Percentiles rank a stretch among this genome's conserved stretches.
Evolutionary conservation across 2,113 vertebrate species (phyloP).

Genomic region (Catharus bicknelli): DNA sequence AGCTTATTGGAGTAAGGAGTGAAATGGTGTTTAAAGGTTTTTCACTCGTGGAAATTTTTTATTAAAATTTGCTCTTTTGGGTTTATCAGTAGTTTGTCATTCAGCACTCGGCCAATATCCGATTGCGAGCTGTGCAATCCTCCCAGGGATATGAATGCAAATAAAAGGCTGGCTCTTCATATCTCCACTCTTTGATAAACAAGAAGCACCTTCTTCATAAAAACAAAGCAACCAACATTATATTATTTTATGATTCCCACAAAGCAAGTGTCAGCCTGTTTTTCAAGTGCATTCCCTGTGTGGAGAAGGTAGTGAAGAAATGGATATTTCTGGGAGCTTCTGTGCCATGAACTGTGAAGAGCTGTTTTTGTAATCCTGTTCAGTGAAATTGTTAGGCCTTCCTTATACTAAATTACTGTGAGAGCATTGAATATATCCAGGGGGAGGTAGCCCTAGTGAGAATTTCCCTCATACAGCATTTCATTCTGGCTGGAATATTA

Average conservation of each 20-base stretch:
- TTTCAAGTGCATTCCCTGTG: background rate
- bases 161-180: conserved; percentile 20
- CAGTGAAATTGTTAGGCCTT: background rate
- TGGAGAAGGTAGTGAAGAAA: background rate
- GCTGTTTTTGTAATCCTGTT: background rate
- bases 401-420: background rate
- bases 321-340: conserved; percentile 19
- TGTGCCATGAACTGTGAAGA: background rate
- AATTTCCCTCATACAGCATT: background rate
- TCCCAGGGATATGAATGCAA: background rate
- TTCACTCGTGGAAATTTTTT: background rate
- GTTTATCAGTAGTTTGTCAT: background rate
- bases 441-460: background rate
- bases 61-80: background rate
- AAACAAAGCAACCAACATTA: background rate
- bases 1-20: conserved; percentile 22
- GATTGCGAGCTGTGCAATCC: background rate
- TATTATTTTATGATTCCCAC: background rate
- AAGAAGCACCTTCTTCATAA: background rate
- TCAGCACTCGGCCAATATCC: background rate
- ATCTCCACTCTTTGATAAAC: background rate
- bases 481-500: conserved; percentile 28
- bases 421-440: background rate
- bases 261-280: background rate
- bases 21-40: conserved; percentile 25